These are phyloP conservation scores for Miopithecus talapoin DNA, from an alignment of 2,797 vertebrate species.

Conservation along the genomic window DNA sequence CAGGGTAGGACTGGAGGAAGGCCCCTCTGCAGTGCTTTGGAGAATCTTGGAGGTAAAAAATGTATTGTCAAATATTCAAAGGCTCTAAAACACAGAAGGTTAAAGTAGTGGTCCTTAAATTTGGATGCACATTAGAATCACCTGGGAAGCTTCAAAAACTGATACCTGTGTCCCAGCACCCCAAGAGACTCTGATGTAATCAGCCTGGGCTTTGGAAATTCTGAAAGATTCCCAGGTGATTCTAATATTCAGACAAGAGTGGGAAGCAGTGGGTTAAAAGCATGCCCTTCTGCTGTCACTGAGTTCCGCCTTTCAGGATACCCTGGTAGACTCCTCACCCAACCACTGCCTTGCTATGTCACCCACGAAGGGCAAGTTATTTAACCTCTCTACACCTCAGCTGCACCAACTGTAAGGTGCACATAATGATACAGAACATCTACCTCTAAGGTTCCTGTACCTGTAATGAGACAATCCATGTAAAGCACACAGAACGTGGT, in stretches of 20 bases:
- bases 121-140: not conserved
- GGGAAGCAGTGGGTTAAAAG: not conserved
- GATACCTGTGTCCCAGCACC: not conserved
- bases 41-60: not conserved
- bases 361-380: not conserved
- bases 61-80: not conserved
- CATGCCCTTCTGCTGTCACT: not conserved
- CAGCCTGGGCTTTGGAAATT: not conserved
- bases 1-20: not conserved
- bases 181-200: not conserved
- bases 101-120: not conserved
- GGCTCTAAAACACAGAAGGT: not conserved
- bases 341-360: not conserved
- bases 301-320: not conserved
- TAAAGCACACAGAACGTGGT: not conserved
- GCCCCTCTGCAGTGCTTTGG: not conserved
- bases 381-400: not conserved
- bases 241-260: not conserved
- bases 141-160: not conserved
- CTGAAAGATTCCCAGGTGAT: not conserved
- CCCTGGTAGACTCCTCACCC: not conserved
- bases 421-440: not conserved
- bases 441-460: not conserved
- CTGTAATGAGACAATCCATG: fast-evolving
- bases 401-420: not conserved